Evolutionary conservation across 1,140 invertebrate species (phyloP), one percentile per base, ranked within the genome.

Genomic region (Marisa cornuarietis): DNA sequence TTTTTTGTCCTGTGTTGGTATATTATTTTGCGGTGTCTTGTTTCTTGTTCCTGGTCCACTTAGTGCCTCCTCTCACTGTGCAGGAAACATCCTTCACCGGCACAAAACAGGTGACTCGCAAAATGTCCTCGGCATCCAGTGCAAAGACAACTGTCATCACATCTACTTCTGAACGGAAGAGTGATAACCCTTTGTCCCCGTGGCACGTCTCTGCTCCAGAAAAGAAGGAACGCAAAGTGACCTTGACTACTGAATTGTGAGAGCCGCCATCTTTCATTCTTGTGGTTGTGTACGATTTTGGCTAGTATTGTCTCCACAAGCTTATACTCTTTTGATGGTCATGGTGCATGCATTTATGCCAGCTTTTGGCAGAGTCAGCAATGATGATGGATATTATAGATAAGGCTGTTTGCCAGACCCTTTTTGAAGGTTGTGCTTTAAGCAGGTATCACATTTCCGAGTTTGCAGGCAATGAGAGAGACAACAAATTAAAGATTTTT

Each of bases 21-120:
- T 71, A 6, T 71, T 10, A 13, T 54, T n/a, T 22, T 22, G 0
- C 20, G 20, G 49, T 18, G 0, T 73, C 20, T 54, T 26, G 31
- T 13, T 51, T 8, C 22, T 5, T 31, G 69, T 42, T 71, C 13
- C 31, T 42, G 31, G 31, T 42, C 10, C 11, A 22, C n/a, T 73
- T 16, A 54, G 49, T 73, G 26, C 24, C 63, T 76, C 54, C 54
- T 58, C 54, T 58, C 54, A 18, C 69, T 31, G 81, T 83, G 54
- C 77, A 84, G 83, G 83, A 84, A 62, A 83, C 84, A 1, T 83
- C 84, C 11, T 85, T 82, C 77, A 80, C 80, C n/a, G 80, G 80
- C n/a, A 80, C 73, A 42, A 83, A 82, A 75, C 65, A 78, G 13
- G 80, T 80, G 26, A 82, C 82, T 42, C 77, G 84, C 62, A 85